Evolutionary conservation across 2,113 vertebrate genomes (phyloP), one percentile per base, ranked within the genome.

Genomic region (Platysternon megacephalum): DNA sequence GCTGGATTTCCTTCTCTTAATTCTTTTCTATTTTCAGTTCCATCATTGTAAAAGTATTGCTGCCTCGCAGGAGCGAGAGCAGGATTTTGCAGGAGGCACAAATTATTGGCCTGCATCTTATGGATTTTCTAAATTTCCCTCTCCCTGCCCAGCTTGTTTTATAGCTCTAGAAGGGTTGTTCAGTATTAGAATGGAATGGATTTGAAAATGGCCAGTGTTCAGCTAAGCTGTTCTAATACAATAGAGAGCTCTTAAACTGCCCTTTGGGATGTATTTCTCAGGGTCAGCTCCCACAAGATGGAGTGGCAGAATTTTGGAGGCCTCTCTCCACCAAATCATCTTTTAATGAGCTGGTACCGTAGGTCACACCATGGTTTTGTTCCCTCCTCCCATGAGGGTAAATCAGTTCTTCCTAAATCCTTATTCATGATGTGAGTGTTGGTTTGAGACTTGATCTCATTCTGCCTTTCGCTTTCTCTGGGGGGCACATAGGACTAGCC

Each of bases 101-200:
- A 95, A 95, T 95, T 95, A 96, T 93, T 90, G 92, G 92, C 58
- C 84, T 88, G 28, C 53, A 2, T 2, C 2, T 96, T 95, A 95
- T 87, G 91, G 74, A 84, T 96, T 95, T 93, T 82, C 89, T 95
- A 42, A 78, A 46, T 32, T 85, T 85, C 91, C 65, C 74, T 87
- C 89, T 94, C 85, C 94, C 94, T 94, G 93, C 94, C 93, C 76
- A 95, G 76, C 82, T 93, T 96, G 85, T 94, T 97, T 97, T 97
- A 97, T 0, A 0, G 89, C 82, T 95, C 68, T 84, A 86, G 94
- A 93, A 95, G 86, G 79, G 90, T 90, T 49, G 83, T 52, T 84
- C 94, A 16, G 0, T 42, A 42, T 93, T 55, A 76, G 82, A 86
- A 51, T 56, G 61, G 87, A 82, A 92, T 82, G 8, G 83, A 82